Conservation (phyloP, 2,888 invertebrate genomes). For the Diabrotica balteata region DNA sequence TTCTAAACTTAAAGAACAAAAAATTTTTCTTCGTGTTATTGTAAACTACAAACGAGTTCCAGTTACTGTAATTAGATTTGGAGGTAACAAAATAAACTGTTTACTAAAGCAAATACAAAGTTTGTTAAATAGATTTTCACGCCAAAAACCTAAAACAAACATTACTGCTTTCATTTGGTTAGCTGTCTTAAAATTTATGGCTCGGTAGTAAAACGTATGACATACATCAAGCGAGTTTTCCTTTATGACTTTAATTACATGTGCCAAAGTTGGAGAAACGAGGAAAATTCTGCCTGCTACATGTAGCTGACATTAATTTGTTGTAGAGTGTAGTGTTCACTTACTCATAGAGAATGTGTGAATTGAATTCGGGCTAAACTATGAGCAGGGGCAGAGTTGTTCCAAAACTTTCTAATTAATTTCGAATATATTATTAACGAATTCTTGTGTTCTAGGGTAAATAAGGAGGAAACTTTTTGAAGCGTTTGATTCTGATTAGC, state of each 20-base stretch:
- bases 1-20: no score
- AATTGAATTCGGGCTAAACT: conserved; percentile 18
- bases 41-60: not conserved
- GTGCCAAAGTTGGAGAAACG: conserved; percentile 31
- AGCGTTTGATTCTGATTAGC: no score
- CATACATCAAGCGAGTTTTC: conserved; percentile 29
- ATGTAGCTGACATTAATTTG: conserved; percentile 33
- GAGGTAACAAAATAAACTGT: not conserved
- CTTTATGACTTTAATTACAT: conserved; percentile 34
- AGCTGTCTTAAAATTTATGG: conserved; percentile 11
- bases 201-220: conserved; percentile 18
- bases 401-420: conserved; percentile 29
- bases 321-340: conserved; percentile 30
- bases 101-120: conserved; percentile 1
- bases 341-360: conserved; percentile 20
- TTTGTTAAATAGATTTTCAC: not conserved
- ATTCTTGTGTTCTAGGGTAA: conserved; percentile 16
- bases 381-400: conserved; percentile 17
- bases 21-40: no score
- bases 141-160: not conserved
- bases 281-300: conserved; percentile 29
- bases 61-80: not conserved
- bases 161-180: conserved; percentile 1
- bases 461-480: conserved; percentile 2
- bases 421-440: conserved; percentile 21